A percentile compares a stretch with the other conserved stretches of the same genome.
phyloP scores from a whole-genome alignment of 2,113 vertebrate genomes.

The Corythornis cristatus region DNA sequence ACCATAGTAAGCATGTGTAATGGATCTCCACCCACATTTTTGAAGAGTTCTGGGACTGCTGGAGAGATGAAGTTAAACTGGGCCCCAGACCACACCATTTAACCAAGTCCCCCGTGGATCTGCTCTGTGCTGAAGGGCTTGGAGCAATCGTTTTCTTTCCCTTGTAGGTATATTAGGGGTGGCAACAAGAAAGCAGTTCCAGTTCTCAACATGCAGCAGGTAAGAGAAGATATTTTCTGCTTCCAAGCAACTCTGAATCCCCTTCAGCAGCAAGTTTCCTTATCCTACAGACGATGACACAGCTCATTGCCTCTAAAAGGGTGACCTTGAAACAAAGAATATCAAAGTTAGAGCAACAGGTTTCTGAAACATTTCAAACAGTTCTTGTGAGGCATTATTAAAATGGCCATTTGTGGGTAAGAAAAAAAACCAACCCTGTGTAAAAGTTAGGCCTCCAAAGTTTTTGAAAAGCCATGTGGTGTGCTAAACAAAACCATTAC shows the following conservation, averaged over 20 bases:
- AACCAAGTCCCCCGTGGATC: neutral
- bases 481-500: conserved; percentile 21
- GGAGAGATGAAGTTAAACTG: neutral
- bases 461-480: conserved; percentile 19
- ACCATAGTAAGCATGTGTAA: conserved; percentile 50
- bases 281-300: neutral
- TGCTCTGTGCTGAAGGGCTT: neutral
- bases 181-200: neutral
- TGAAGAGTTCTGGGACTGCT: conserved; percentile 5
- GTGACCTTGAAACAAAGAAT: conserved; percentile 15
- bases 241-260: neutral
- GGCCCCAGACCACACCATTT: neutral
- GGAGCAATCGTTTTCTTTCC: neutral
- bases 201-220: neutral
- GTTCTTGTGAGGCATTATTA: conserved; percentile 4
- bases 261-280: neutral
- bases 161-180: neutral
- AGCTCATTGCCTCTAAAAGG: neutral
- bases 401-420: neutral
- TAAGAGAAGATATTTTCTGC: neutral
- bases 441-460: neutral
- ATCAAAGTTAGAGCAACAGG: neutral
- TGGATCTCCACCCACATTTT: conserved; percentile 22
- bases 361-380: conserved; percentile 30
- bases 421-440: conserved; percentile 37